Evolutionary conservation across 1,140 invertebrate species (phyloP), one percentile per base, ranked within the genome.

Genomic region (Holcopasites calliopsidis): DNA sequence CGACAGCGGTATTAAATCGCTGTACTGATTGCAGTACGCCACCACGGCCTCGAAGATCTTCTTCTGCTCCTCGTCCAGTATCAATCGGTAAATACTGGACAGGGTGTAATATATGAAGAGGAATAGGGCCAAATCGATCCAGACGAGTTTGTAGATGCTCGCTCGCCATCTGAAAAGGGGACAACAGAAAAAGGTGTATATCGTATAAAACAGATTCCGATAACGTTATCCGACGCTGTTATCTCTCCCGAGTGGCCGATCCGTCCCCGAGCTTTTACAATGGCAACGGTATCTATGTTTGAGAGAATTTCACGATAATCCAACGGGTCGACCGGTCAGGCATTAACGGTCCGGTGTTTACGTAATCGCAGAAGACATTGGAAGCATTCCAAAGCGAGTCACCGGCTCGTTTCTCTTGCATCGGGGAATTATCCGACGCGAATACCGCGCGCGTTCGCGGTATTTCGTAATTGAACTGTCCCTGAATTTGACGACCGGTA

Each of bases 1-100:
- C 18, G 96, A 96, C 55, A 97, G 88, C 26, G 96, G 96, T 85
- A 97, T 97, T 35, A 97, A 93, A 81, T 95, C 94, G 69, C 94
- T 95, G 89, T 96, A 96, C 42, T 93, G 94, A 83, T 95, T 94
- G 88, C 96, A 97, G 86, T 97, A 97, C 57, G 93, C 92, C 0
- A 95, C 94, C n/a, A 97, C 88, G 55, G 93, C 93, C 87, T 97
- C 96, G 86, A 97, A 98, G 49, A 92, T 85, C 90, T 93, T 94
- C 90, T 92, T 93, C 47, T 94, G 93, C 0, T 91, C 81, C 1
- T 89, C 84, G 75, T 92, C 84, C 52, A 95, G 88, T 10, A 89
- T 75, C 78, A 93, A 93, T 64, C 94, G 87, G 82, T 95, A 95
- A 0, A 93, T 81, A 18, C 93, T 79, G 72, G 93, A 94, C 1